phyloP scores from a whole-genome alignment of 2,797 vertebrate genomes.

The Pseudochaenichthys georgianus region DNA sequence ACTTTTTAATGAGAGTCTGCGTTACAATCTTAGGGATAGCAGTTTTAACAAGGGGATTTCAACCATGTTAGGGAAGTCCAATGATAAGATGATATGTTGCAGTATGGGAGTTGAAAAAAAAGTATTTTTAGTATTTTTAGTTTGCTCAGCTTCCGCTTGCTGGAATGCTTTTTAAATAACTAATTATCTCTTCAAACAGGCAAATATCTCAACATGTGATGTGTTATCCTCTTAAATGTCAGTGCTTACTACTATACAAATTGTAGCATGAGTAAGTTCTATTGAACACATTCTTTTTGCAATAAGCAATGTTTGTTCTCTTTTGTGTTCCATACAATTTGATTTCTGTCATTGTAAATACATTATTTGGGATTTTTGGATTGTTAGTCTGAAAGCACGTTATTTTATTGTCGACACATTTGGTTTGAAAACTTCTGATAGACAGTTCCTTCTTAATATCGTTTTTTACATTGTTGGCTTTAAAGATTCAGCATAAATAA shows the following conservation, averaged over 20 bases:
- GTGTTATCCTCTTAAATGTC: neutral
- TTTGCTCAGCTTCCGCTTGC: too few relatives aligned
- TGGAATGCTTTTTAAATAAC: neutral
- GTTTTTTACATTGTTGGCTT: neutral
- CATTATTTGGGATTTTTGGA: neutral
- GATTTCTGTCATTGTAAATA: neutral
- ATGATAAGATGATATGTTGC: slow-evolving; percentile 7
- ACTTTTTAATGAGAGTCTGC: neutral
- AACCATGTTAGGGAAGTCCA: neutral
- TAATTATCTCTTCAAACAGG: neutral
- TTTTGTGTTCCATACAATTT: neutral
- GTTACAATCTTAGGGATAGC: neutral
- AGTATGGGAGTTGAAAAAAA: slow-evolving; percentile 1
- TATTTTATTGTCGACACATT: neutral
- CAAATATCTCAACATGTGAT: neutral
- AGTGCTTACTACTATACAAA: neutral
- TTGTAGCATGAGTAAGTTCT: neutral
- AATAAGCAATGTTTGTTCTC: neutral
- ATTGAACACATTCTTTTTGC: neutral
- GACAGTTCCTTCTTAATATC: neutral
- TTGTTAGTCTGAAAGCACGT: neutral
- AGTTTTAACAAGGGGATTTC: neutral
- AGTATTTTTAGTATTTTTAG: slow-evolving; percentile 5
- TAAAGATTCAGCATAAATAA: neutral
- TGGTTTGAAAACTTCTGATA: neutral